Base-by-base conservation (phyloP, 1,140 invertebrate species). In the Oncopeltus fasciatus region DNA sequence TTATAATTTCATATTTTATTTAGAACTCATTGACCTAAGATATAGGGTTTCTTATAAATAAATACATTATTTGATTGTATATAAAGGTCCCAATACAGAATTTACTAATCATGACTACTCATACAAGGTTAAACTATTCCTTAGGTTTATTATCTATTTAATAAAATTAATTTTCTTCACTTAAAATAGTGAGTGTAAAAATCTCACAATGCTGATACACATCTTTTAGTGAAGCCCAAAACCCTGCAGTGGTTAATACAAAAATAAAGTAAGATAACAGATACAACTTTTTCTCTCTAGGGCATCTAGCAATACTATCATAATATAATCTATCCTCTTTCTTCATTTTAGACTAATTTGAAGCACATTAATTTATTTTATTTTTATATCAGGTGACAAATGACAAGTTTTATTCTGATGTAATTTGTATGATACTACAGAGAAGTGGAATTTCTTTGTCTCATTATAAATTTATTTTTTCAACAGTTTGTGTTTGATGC, bases 11-110 rank as follows among this genome's bases (percentile, higher is more conserved):
- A 31, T 31, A 21, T 24, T 46, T 61, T 29, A 51, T 24, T 49
- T 61, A 61, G n/a, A 61, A 61, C 49, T n/a, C n/a, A n/a, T n/a
- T n/a, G n/a, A n/a, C n/a, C n/a, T n/a, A n/a, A n/a, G n/a, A n/a
- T n/a, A n/a, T n/a, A n/a, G n/a, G n/a, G n/a, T n/a, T n/a, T n/a
- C n/a, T n/a, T n/a, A n/a, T n/a, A n/a, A n/a, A n/a, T n/a, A n/a
- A n/a, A n/a, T n/a, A n/a, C n/a, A n/a, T n/a, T 61, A 61, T 14
- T 20, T 61, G 59, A 61, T 61, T 61, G 59, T 61, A 33, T 33
- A 61, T 51, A 61, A n/a, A 61, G 26, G 47, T 46, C 43, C 47
- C 59, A 46, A 46, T 49, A 61, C 47, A 61, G 43, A 61, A 43
- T 61, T 51, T 11, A 28, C 59, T 61, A 61, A 61, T 28, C 59